Conservation (phyloP, 2,888 invertebrate genomes). For the Heliconius sara region DNA sequence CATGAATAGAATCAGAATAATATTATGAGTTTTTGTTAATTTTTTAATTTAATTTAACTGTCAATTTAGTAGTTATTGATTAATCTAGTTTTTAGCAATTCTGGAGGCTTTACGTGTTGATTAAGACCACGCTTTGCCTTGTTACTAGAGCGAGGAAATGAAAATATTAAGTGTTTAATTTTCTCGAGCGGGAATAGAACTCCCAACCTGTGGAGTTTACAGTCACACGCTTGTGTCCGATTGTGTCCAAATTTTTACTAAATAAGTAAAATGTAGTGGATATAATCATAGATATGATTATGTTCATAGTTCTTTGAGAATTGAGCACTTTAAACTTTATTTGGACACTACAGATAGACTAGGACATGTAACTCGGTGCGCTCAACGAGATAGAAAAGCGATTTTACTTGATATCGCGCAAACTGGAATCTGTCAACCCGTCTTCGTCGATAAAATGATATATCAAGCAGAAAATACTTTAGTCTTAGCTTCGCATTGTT, state of each 20-base stretch:
- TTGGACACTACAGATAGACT: not conserved
- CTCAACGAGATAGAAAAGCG: conserved; percentile 42
- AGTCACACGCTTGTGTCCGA: no score
- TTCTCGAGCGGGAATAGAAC: no score
- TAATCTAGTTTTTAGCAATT: no score
- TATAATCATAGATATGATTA: not conserved
- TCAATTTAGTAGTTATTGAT: no score
- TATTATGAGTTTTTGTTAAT: not conserved
- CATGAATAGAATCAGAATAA: conserved; percentile 13
- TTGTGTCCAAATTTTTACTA: not conserved
- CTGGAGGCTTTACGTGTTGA: no score
- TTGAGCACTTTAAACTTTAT: not conserved
- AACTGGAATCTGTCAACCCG: conserved; percentile 60
- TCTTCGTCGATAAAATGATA: conserved; percentile 58
- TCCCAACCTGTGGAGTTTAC: no score
- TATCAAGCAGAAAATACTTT: conserved; percentile 25
- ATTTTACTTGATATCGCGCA: conserved; percentile 51
- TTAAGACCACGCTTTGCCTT: no score
- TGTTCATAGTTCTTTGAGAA: not conserved
- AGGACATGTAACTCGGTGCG: conserved; percentile 19
- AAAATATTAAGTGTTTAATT: no score
- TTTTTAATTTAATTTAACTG: no score
- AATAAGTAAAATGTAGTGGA: not conserved
- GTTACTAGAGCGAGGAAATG: no score
- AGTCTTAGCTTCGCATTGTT: not conserved